Evolutionary conservation across 1,140 invertebrate species (phyloP).

Genomic region (Diprion similis): DNA sequence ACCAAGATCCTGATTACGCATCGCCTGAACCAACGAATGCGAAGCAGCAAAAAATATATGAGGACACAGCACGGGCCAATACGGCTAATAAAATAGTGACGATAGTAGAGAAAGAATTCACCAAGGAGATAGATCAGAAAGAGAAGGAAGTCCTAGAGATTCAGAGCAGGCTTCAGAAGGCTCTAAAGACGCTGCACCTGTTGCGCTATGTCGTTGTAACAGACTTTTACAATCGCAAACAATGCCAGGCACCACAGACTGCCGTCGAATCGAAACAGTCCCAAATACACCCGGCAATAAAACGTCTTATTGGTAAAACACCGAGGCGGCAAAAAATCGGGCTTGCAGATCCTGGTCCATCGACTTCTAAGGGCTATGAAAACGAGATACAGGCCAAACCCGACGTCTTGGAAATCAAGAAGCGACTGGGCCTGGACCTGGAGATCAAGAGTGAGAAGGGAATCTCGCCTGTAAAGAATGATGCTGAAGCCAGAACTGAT

Average conservation of each 20-base stretch:
- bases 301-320: slow-evolving; percentile 70
- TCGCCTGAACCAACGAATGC: slow-evolving; percentile 41
- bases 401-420: slow-evolving; percentile 10
- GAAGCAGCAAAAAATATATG: slow-evolving; percentile 49
- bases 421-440: not conserved
- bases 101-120: slow-evolving; percentile 64
- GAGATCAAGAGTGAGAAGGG: not conserved
- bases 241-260: slow-evolving; percentile 59
- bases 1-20: slow-evolving; percentile 61
- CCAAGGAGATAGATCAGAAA: slow-evolving; percentile 63
- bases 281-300: slow-evolving; percentile 76
- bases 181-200: slow-evolving; percentile 72
- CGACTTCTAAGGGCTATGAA: slow-evolving; percentile 28
- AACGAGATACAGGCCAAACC: slow-evolving; percentile 10
- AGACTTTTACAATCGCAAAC: slow-evolving; percentile 73
- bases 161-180: slow-evolving; percentile 66
- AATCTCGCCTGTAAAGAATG: not conserved
- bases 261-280: slow-evolving; percentile 63
- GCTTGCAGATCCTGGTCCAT: slow-evolving; percentile 28
- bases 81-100: slow-evolving; percentile 48
- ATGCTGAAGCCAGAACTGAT: not conserved
- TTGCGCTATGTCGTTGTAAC: slow-evolving; percentile 73
- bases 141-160: slow-evolving; percentile 64
- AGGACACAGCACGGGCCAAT: slow-evolving; percentile 53
- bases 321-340: slow-evolving; percentile 37